Conservation (phyloP, 2,113 vertebrate species). For the Bambusicola thoracicus region DNA sequence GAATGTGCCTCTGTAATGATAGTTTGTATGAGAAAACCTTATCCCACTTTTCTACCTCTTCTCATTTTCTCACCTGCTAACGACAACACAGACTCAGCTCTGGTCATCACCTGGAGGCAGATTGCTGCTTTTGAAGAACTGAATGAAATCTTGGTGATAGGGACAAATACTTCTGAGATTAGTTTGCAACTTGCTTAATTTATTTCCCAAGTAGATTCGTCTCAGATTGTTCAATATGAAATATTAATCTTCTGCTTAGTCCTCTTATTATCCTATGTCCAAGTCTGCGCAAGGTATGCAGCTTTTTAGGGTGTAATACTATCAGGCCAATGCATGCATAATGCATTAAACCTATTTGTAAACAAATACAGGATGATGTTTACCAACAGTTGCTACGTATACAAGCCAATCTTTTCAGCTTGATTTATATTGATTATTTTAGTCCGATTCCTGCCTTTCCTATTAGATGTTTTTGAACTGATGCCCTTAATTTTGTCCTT, state of each 20-base stretch:
- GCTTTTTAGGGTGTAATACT: not conserved
- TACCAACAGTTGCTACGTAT: not conserved
- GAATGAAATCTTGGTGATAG: not conserved
- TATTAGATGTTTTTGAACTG: not conserved
- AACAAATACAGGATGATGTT: not conserved
- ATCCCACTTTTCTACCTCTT: not conserved
- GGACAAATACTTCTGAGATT: not conserved
- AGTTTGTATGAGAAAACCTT: not conserved
- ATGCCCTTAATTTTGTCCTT: conserved; percentile 3
- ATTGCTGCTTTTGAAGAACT: not conserved
- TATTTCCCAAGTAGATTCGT: not conserved
- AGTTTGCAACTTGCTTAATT: not conserved
- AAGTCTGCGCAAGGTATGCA: not conserved
- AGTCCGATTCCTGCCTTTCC: not conserved
- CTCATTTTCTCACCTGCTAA: not conserved
- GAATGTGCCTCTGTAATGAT: not conserved
- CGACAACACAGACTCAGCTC: not conserved
- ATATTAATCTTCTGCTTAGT: not conserved
- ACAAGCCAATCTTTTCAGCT: not conserved
- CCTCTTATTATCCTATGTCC: fast-evolving
- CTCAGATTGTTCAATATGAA: not conserved
- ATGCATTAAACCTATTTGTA: not conserved
- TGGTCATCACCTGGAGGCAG: not conserved
- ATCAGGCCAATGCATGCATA: not conserved
- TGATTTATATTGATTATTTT: not conserved